These are phyloP conservation scores for Eleginops maclovinus DNA, from an alignment of 2,113 vertebrate genomes.

Conservation along the genomic window DNA sequence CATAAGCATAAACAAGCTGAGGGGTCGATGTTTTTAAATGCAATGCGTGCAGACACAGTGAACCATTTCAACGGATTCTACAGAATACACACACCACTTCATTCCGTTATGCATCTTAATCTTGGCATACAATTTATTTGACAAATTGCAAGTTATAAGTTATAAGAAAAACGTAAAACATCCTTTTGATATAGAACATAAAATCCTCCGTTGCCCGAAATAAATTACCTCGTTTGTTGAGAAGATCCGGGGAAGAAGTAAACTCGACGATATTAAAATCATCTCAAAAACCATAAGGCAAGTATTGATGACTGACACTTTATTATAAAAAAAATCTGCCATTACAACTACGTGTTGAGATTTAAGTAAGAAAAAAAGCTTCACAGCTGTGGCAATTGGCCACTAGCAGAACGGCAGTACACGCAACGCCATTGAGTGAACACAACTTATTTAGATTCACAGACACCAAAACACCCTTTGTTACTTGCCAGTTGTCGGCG, in stretches of 20 bases:
- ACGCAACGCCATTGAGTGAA: conserved; percentile 72
- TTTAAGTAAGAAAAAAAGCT: conserved; percentile 49
- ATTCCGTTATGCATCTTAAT: conserved; percentile 1
- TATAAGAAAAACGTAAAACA: conserved; percentile 39
- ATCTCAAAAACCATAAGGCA: conserved; percentile 63
- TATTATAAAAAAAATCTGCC: conserved; percentile 51
- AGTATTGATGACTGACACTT: conserved; percentile 70
- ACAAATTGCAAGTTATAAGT: conserved; percentile 20
- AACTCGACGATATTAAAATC: conserved; percentile 70
- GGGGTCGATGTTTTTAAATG: conserved; percentile 54
- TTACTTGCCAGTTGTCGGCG: conserved; percentile 83
- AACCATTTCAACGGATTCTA: conserved; percentile 25
- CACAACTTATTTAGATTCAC: conserved; percentile 78
- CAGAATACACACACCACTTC: conserved; percentile 12
- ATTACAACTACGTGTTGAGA: conserved; percentile 66
- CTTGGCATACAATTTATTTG: conserved; percentile 27
- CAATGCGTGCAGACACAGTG: conserved; percentile 26
- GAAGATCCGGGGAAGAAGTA: conserved; percentile 40
- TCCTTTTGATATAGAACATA: conserved; percentile 23
- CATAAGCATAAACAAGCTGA: conserved; percentile 69
- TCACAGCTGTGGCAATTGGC: conserved; percentile 66
- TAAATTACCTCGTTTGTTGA: conserved; percentile 67
- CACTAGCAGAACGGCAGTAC: conserved; percentile 56
- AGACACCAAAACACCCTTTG: conserved; percentile 80
- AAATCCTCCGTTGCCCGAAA: conserved; percentile 44